Conservation (phyloP, 2,797 vertebrate genomes). For the Scyliorhinus canicula region DNA sequence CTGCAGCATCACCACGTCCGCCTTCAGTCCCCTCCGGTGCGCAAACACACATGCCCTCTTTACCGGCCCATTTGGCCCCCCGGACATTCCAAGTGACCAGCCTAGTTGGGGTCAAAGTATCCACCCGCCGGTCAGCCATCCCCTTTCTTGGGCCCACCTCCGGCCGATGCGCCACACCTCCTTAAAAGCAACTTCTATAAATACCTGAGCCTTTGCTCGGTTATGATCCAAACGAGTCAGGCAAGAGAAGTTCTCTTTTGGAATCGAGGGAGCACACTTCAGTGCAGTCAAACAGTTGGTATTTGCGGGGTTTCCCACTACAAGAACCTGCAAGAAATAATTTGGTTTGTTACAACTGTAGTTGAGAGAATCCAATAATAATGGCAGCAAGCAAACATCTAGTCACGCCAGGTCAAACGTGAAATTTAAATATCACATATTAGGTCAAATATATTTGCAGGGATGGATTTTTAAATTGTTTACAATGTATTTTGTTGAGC, state of each 20-base stretch:
- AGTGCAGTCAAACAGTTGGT: conserved; percentile 90
- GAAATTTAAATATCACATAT: not conserved
- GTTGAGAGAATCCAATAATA: not conserved
- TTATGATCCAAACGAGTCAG: conserved; percentile 94
- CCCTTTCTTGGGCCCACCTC: too few species aligned
- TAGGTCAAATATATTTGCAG: not conserved
- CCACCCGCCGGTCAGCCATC: too few species aligned
- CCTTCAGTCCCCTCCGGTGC: too few species aligned
- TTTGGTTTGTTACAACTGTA: not conserved
- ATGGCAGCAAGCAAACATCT: not conserved
- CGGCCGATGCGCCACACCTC: too few species aligned
- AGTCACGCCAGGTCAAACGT: not conserved
- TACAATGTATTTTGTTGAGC: not conserved
- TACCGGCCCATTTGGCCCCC: too few species aligned
- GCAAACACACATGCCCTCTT: too few species aligned
- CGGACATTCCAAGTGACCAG: too few species aligned
- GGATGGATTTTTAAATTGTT: not conserved
- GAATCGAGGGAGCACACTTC: conserved; percentile 88
- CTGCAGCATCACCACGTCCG: too few species aligned
- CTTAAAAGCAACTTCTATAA: too few species aligned
- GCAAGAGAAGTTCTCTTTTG: conserved; percentile 94
- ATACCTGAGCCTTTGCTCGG: conserved; percentile 86
- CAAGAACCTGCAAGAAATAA: conserved; percentile 68
- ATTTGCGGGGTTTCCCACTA: conserved; percentile 93
- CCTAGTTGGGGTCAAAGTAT: too few species aligned